Evolutionary conservation across 2,113 vertebrate genomes (phyloP), one percentile per base, ranked within the genome.

Genomic region (Tiliqua scincoides): DNA sequence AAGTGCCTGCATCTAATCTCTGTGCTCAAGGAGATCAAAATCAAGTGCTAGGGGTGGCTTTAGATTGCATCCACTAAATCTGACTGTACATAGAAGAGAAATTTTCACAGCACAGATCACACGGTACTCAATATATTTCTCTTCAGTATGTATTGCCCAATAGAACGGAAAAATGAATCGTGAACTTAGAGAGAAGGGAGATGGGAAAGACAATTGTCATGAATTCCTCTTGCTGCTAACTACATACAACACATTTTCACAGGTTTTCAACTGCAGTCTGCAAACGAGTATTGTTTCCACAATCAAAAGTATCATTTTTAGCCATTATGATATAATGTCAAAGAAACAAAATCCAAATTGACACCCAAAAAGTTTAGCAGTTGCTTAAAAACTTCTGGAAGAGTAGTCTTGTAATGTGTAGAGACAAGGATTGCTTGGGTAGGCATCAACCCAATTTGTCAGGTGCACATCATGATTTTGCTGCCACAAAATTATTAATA

Each of bases 121-220:
- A 54, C 37, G n/a, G 65, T 17, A 68, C 35, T 72, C 14, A 8
- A 27, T 15, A 62, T 63, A 84, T 65, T 84, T 83, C 21, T 1
- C n/a, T 84, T 84, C 32, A 83, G 11, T 83, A 84, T 84, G 54
- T 76, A 65, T 67, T 54, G 52, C 74, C 75, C 32, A 67, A 18
- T 30, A 77, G 48, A 77, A 85, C 35, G 27, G 37, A 48, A 77
- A 77, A 48, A 77, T 75, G 43, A 85, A 54, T 81, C 79, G 68
- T 68, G 32, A 52, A 68, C 63, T 32, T 23, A 12, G 43, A 68
- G n/a, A 57, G 23, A 77, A 77, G 27, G 32, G 30, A 77, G 23
- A 68, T 40, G 54, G n/a, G 70, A 35, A 68, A 77, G 18, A 43
- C 52, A 57, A 32, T 21, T 68, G 74, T 37, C 65, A 77, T 37